Evolutionary conservation across 2,888 invertebrate species (phyloP), one percentile per base, ranked within the genome.

Genomic region (Eucriotettix oculatus): DNA sequence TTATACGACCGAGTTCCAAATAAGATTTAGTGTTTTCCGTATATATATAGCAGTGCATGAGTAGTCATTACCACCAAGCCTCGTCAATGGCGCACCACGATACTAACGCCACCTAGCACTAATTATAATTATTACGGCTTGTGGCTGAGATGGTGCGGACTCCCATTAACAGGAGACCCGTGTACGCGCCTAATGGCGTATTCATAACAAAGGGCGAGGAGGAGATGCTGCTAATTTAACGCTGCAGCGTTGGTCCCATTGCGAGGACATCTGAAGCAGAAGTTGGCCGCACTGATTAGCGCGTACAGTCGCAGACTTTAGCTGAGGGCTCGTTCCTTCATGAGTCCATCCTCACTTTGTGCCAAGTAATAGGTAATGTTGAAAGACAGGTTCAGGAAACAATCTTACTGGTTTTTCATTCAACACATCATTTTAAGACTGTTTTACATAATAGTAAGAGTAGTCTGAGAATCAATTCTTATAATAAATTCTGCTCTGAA

Each of bases 231-330:
- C 48, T 48, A 48, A 48, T 48, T 48, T n/a, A 29, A 29, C 29
- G 29, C 29, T 29, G 48, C 57, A 52, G 52, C 57, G 40, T 52
- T 43, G n/a, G 52, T 14, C 40, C 57, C 57, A 48, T 57, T 52
- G 48, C 29, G 48, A 52, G 57, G 57, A 57, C 57, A 57, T 52
- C 57, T 57, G 52, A 57, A 57, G 57, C 48, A 57, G 57, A 57
- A 57, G 57, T 57, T 57, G 43, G 57, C 41, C 57, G 44, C 57
- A 48, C 57, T 57, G 57, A 57, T 57, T 57, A 57, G 57, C 57
- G 57, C 2, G 48, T 43, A 57, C 57, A 57, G 17, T 16, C 17
- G 17, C 54, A 16, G 48, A 29, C 29, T 29, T 29, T 29, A 29
- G 29, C 29, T 29, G 29, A 29, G 29, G 29, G 29, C 29, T 29